Percentiles rank a stretch among this genome's conserved stretches.
These are phyloP conservation scores for Platysternon megacephalum DNA, from an alignment of 2,113 vertebrate genomes.

Conservation along the genomic window DNA sequence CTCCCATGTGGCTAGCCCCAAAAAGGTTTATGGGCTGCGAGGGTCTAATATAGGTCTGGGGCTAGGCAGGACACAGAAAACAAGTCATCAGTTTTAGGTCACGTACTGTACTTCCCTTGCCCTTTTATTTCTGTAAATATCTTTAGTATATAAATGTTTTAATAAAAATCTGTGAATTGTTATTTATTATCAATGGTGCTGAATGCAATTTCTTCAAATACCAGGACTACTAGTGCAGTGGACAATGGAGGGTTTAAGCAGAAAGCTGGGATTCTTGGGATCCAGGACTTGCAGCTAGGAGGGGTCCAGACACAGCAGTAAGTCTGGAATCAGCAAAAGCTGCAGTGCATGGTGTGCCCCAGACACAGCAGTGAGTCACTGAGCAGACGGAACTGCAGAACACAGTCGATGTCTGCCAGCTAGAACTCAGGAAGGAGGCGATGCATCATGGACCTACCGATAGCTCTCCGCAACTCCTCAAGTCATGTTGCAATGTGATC, in stretches of 20 bases:
- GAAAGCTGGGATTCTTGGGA: background rate
- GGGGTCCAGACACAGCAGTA: background rate
- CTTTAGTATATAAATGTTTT: background rate
- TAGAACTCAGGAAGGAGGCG: background rate
- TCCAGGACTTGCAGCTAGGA: background rate
- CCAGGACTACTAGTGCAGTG: background rate
- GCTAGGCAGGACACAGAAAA: background rate
- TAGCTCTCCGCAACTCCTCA: background rate
- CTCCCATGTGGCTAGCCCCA: background rate
- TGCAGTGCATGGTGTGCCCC: background rate
- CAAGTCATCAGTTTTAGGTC: background rate
- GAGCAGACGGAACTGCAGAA: background rate
- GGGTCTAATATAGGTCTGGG: background rate
- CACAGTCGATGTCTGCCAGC: background rate
- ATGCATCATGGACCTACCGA: background rate
- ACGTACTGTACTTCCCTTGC: background rate
- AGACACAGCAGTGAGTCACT: background rate
- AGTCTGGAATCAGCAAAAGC: background rate
- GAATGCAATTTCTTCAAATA: background rate
- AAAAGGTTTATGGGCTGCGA: background rate
- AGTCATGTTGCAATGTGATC: background rate
- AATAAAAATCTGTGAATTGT: background rate
- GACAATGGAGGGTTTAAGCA: background rate
- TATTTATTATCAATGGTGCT: background rate
- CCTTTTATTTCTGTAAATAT: background rate